A percentile compares a stretch with the other conserved stretches of the same genome.
phyloP scores from a whole-genome alignment of 2,797 vertebrate genomes.

The Arvicola amphibius region DNA sequence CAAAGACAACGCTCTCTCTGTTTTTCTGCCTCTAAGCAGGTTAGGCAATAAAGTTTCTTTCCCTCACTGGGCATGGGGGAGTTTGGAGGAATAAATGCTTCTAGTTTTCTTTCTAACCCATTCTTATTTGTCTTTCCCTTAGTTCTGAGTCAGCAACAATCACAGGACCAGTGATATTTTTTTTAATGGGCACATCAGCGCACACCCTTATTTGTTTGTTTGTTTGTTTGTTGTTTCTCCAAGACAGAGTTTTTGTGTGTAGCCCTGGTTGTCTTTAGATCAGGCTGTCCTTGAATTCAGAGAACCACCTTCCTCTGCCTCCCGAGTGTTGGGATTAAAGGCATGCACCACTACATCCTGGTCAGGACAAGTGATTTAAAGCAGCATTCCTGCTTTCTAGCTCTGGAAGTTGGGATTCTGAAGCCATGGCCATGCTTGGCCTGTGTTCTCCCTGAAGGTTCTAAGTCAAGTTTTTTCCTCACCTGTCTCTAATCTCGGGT shows the following conservation, averaged over 20 bases:
- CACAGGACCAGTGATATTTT: not conserved
- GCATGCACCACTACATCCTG: rapidly evolving
- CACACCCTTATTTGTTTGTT: not conserved
- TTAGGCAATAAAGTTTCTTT: not conserved
- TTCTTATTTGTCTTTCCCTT: not conserved
- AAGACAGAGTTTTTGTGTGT: not conserved
- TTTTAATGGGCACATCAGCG: not conserved
- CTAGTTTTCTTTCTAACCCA: not conserved
- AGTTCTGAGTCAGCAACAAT: not conserved
- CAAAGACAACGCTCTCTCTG: not conserved
- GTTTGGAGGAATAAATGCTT: not conserved
- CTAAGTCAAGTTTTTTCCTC: not conserved
- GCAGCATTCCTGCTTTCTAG: not conserved
- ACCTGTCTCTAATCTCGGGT: not conserved
- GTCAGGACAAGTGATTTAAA: not conserved
- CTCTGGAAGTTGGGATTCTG: not conserved
- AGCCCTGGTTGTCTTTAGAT: not conserved
- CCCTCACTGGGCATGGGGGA: not conserved
- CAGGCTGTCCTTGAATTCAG: not conserved
- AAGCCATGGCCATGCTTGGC: not conserved
- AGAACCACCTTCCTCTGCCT: not conserved
- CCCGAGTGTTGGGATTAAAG: not conserved
- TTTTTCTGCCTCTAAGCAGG: not conserved
- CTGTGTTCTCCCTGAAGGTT: not conserved
- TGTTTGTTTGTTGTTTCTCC: not conserved